phyloP scores from a whole-genome alignment of 2,113 vertebrate species.

The Ceyx melanurus region DNA sequence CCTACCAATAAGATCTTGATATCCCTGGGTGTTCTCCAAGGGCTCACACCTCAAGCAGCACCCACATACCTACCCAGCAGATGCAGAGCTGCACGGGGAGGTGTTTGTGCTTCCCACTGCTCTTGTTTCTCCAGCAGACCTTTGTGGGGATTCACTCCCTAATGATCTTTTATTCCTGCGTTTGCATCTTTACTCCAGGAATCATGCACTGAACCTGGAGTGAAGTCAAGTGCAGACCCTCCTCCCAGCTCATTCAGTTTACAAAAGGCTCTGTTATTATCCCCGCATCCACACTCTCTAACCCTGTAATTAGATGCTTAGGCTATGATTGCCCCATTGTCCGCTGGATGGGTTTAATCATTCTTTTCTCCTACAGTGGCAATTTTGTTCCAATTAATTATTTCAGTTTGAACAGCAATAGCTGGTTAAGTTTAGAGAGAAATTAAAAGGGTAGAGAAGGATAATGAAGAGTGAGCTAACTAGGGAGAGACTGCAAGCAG shows the following conservation, averaged over 20 bases:
- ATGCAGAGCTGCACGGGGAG: accelerated
- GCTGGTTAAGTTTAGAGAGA: slow-evolving; percentile 66
- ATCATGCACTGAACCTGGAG: neutral
- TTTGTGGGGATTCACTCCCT: neutral
- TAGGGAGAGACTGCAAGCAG: neutral
- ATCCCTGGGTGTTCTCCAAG: accelerated
- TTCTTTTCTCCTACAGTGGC: slow-evolving; percentile 70
- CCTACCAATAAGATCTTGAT: accelerated
- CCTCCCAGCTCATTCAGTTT: neutral
- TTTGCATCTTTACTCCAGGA: neutral
- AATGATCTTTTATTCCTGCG: neutral
- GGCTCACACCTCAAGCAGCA: neutral
- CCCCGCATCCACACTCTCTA: slow-evolving; percentile 30
- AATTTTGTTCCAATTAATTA: slow-evolving; percentile 76
- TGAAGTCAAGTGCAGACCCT: neutral
- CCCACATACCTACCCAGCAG: accelerated
- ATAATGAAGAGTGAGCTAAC: slow-evolving; percentile 59
- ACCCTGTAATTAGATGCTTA: slow-evolving; percentile 70
- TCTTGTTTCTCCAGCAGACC: neutral
- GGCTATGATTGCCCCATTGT: slow-evolving; percentile 72
- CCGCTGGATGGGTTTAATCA: slow-evolving; percentile 69
- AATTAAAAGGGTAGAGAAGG: slow-evolving; percentile 64
- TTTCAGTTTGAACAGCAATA: slow-evolving; percentile 68
- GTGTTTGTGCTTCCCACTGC: neutral
- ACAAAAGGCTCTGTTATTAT: slow-evolving; percentile 43